Evolutionary conservation across 2,888 invertebrate genomes (phyloP), one percentile per base, ranked within the genome.

Genomic region (Epinotia brunnichana): DNA sequence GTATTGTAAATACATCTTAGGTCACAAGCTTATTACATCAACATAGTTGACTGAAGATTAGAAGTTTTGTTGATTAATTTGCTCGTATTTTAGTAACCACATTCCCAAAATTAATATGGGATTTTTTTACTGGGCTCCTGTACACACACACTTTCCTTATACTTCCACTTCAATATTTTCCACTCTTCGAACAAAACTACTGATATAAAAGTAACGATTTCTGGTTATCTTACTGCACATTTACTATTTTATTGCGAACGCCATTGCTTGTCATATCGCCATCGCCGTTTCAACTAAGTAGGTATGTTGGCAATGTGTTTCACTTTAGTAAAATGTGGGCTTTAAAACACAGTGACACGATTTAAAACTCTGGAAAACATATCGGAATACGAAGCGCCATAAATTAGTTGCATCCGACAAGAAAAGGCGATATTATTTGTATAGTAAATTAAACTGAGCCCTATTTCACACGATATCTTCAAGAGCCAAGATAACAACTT

Each of bases 281-380:
- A 4, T 44, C 13, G 4, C 1, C 15, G 11, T 44, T 44, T 48
- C 48, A 48, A n/a, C 48, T 7, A n/a, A 35, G 9, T 35, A 9
- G 2, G n/a, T n/a, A n/a, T 44, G 3, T 44, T 15, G 15, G 48
- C 44, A 15, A 44, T 44, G 44, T 44, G 9, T 9, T 9, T 35
- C 7, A 35, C 9, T 44, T 15, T 44, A 44, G 41, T 21, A 61
- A 17, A 59, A 21, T 21, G 19, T 61, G 21, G 44, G 19, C 44
- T 21, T 21, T 15, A 61, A 11, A 61, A 61, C 24, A 44, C 44
- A 15, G 44, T 19, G 61, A 41, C 61, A 10, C 21, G 21, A 21
- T n/a, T 44, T 44, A 3, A 21, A 44, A 61, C 61, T 61, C 44
- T 7, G 41, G 21, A n/a, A 24, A 61, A 41, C 44, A 24, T 61